Base-by-base conservation (phyloP, 2,113 vertebrate species). In the Cyanoliseus patagonus region DNA sequence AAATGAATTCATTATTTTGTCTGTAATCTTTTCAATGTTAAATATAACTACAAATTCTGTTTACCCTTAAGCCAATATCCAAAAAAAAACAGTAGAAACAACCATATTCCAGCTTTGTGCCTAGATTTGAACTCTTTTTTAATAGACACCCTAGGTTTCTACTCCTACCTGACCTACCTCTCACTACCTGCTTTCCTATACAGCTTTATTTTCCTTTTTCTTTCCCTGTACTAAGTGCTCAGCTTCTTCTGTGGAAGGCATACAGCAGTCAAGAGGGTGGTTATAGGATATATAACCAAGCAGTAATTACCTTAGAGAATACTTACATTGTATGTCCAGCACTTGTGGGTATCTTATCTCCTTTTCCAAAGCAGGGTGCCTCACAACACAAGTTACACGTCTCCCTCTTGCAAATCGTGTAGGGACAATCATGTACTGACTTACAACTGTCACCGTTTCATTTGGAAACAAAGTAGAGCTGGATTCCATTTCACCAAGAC, bases 301-400 rank as follows among this genome's bases (percentile, higher is more conserved):
- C 11, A 70, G 8, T 37, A 67, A 41, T 15, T 53, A 67, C 51
- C 51, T 74, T 72, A 39, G 8, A 70, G 46, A 78, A 90, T 95
- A 99, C 99, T 99, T 98, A 99, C 99, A 99, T 55, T 99, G 98
- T 95, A 99, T 98, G 88, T 99, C 99, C 88, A 99, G 95, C 30
- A 96, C 83, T n/a, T 98, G 98, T 49, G 98, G 98, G 24, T 98
- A 98, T 66, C 99, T 98, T 44, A 99, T 97, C 70, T 99, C 99
- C 27, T 98, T 99, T 64, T 98, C 98, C 96, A 99, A 98, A 66
- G 99, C 98, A 11, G 99, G 99, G 95, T 99, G 99, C 82, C 97
- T 98, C 86, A 99, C 99, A 87, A 99, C 95, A 27, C 99, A 99
- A 83, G 98, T 99, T 96, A 99, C 98, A 49, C 76, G 96, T 82